phyloP scores from a whole-genome alignment of 2,797 vertebrate genomes.

The Linurgus olivaceus region DNA sequence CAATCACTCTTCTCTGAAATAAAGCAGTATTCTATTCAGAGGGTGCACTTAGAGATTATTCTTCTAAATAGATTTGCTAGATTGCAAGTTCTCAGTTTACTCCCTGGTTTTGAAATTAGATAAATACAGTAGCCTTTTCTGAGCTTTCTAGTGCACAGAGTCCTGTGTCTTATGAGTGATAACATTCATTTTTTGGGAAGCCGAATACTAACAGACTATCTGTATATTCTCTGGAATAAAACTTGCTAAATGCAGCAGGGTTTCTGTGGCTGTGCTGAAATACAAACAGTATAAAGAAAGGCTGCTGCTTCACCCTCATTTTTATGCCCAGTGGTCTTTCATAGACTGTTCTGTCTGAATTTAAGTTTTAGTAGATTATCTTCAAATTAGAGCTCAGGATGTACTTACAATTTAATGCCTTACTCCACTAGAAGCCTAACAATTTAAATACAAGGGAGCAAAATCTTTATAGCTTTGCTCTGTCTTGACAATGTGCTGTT shows the following conservation, averaged over 20 bases:
- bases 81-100: background rate
- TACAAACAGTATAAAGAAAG: background rate
- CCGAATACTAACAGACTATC: background rate
- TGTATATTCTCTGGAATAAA: background rate
- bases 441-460: slow-evolving; percentile 11
- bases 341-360: slow-evolving; percentile 12
- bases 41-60: background rate
- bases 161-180: background rate
- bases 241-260: slow-evolving; percentile 13
- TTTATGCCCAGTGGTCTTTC: background rate
- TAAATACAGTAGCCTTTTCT: background rate
- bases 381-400: slow-evolving; percentile 38
- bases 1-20: background rate
- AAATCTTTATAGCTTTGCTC: background rate
- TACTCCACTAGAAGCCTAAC: background rate
- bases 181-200: slow-evolving; percentile 11
- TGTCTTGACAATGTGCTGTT: background rate
- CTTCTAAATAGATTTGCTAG: background rate
- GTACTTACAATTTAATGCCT: background rate
- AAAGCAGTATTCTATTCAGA: background rate
- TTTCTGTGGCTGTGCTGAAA: slow-evolving; percentile 19
- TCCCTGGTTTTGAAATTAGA: background rate
- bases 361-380: slow-evolving; percentile 49
- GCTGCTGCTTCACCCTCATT: slow-evolving; percentile 16
- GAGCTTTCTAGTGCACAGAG: background rate